phyloP scores from a whole-genome alignment of 2,888 invertebrate genomes.

The Cylindroiulus punctatus region DNA sequence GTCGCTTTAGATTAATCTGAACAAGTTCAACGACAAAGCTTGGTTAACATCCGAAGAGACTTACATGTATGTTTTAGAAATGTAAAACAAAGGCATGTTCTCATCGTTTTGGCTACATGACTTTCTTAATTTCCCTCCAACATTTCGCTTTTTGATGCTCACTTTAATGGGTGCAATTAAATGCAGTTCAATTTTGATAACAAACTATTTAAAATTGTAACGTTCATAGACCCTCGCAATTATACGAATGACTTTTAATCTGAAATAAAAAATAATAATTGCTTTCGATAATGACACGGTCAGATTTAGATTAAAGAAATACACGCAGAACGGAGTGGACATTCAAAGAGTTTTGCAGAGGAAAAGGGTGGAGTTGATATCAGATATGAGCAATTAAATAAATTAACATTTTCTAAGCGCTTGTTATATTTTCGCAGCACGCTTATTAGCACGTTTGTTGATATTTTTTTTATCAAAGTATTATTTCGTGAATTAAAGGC shows the following conservation, averaged over 20 bases:
- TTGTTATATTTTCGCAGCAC: constrained; percentile 28
- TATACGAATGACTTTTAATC: constrained; percentile 29
- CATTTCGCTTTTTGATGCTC: neutral
- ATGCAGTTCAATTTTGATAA: constrained; percentile 38
- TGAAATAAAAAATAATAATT: constrained; percentile 6
- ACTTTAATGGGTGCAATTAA: neutral
- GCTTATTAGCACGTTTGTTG: constrained; percentile 38
- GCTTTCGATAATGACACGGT: constrained; percentile 5
- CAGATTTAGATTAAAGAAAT: constrained; percentile 8
- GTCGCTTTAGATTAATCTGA: no score
- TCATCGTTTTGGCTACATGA: neutral
- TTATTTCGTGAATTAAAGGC: constrained; percentile 28
- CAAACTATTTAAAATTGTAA: constrained; percentile 34
- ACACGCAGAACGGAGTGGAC: neutral
- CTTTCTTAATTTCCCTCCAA: neutral
- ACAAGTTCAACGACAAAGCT: no score
- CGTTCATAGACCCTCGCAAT: constrained; percentile 42
- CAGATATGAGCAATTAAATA: constrained; percentile 37
- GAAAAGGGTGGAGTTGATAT: constrained; percentile 26
- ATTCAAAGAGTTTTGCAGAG: neutral
- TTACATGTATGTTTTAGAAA: no score
- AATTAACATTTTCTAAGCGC: constrained; percentile 38
- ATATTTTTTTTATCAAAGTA: constrained; percentile 36
- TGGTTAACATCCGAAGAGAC: no score
- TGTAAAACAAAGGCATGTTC: no score